Evolutionary conservation across 2,888 invertebrate genomes (phyloP), one percentile per base, ranked within the genome.

Genomic region (Phrixothrix hirtus): DNA sequence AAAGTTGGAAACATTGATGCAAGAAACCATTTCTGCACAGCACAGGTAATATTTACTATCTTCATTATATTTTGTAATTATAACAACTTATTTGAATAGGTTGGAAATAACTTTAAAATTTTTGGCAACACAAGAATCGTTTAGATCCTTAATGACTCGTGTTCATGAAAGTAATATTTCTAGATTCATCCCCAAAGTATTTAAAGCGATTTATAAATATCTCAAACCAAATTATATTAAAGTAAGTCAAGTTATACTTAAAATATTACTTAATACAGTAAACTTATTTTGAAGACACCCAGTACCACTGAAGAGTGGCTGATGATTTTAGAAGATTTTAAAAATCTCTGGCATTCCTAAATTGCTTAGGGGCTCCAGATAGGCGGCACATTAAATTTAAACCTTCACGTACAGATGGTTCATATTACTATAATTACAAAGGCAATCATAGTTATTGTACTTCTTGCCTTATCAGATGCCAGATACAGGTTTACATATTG

Each of bases 371-470:
- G n/a, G n/a, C n/a, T n/a, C n/a, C n/a, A n/a, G n/a, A n/a, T 27
- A 11, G 27, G 3, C 27, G 27, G 3, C 9, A 59, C 31, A 56
- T 58, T 13, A 56, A 25, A 29, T 53, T 58, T 42, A 45, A 44
- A 51, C 32, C 55, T 49, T 48, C 55, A 49, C 39, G 41, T 11
- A 44, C 46, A 13, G 38, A 34, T 7, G 54, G 58, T 6, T 57
- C 54, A 6, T 51, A 44, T 31, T 59, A 51, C 34, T 60, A 51
- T 11, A 72, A 72, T 36, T 69, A 69, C 42, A 71, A 71, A 55
- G 50, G 52, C 15, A 49, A 34, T 32, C 34, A 44, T 13, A 50
- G 44, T n/a, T 25, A 50, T 50, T 36, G 50, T 44, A 2, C 21
- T 50, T 2, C 27, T 50, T 25, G 50, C 44, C 7, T n/a, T 50